Base-by-base conservation (phyloP, 2,113 vertebrate species). In the Hystrix cristata region DNA sequence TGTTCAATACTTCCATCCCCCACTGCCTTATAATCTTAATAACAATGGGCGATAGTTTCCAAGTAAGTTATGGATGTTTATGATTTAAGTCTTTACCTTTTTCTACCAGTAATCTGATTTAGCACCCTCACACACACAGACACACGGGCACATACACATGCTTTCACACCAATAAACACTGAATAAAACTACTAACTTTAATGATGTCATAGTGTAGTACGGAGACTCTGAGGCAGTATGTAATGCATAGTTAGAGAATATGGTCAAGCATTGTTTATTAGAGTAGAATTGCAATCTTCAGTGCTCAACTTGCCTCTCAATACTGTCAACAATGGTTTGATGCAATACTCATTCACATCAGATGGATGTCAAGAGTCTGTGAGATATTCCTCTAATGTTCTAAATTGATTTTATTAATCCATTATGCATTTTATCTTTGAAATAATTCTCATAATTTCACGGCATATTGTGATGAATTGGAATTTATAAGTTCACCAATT, bases 1-100 rank as follows among this genome's bases (percentile, higher is more conserved):
- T 87, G 15, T 84, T 62, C 82, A 69, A 71, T 82, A 27, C 25
- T 11, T 48, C 18, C 3, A 71, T 76, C 34, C 12, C 62, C 69
- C 91, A 86, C 46, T 85, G n/a, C 25, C 23, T 95, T 81, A 59
- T 60, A 71, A 71, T 94, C 90, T 96, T 48, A 94, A 53, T 95
- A 92, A 69, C 27, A 82, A n/a, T 65, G 57, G 59, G 19, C 72
- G 53, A 76, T 34, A 29, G 3, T 46, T 83, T 86, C 31, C 43
- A 62, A 94, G 19, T 92, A 87, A 86, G 51, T 64, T 7, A 46
- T 64, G 7, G 9, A 31, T 92, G 51, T 86, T 94, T 78, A 62
- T 94, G 9, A 60, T 86, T 90, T 86, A 38, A 78, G 62, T 94
- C 34, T n/a, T 85, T 71, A 31, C 48, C 34, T 57, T 11, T 96